These are phyloP conservation scores for Forbesichthys agassizii DNA, from an alignment of 2,113 vertebrate species.

Conservation along the genomic window DNA sequence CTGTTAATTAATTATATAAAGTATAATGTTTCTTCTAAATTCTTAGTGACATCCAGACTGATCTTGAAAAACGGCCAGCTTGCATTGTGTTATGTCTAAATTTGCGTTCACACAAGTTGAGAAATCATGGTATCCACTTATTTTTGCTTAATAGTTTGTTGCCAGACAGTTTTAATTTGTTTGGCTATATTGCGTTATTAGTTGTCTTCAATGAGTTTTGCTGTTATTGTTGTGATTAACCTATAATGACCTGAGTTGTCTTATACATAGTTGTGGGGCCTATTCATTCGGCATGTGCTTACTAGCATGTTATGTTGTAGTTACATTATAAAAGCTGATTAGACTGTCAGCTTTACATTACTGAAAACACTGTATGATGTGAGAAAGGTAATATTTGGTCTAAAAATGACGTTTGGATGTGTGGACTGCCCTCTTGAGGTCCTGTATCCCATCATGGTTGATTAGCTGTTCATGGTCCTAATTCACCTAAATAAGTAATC, in stretches of 20 bases:
- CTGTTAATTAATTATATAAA: not conserved
- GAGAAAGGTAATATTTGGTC: constrained; percentile 8
- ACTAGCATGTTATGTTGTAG: too few species aligned
- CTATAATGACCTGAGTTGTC: too few species aligned
- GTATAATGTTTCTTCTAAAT: constrained; percentile 16
- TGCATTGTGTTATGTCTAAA: not conserved
- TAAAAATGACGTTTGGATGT: constrained; percentile 31
- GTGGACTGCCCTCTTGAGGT: constrained; percentile 66
- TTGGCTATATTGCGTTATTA: not conserved
- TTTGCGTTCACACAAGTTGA: not conserved
- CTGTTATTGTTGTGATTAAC: too few species aligned
- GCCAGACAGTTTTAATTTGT: not conserved
- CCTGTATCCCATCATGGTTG: constrained; percentile 28
- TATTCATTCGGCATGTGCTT: too few species aligned
- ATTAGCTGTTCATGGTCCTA: constrained; percentile 39
- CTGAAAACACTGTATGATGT: too few species aligned
- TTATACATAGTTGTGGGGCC: too few species aligned
- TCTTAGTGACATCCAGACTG: not conserved
- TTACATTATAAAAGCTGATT: too few species aligned
- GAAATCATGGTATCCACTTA: not conserved
- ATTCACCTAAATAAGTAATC: constrained; percentile 26
- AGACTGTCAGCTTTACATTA: too few species aligned
- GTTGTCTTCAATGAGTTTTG: not conserved
- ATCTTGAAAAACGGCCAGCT: not conserved
- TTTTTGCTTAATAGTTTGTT: not conserved